phyloP scores from a whole-genome alignment of 2,113 vertebrate genomes.

The Eurypyga helias region DNA sequence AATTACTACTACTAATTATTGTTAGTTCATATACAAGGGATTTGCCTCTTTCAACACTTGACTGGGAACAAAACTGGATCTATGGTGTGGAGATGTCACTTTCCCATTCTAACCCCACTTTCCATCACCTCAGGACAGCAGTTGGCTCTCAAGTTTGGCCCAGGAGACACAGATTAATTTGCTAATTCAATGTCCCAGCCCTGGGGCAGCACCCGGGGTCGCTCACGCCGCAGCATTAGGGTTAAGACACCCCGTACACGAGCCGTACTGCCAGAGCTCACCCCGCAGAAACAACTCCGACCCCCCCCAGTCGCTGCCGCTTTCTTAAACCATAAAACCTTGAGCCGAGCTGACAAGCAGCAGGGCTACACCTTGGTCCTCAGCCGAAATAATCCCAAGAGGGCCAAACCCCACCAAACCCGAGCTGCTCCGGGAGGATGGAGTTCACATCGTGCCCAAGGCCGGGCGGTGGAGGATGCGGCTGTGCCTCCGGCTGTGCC shows the following conservation, averaged over 20 bases:
- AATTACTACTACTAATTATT: neutral
- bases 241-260: neutral
- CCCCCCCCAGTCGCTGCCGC: rapidly evolving
- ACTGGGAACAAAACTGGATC: neutral
- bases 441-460: neutral
- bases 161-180: neutral
- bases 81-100: neutral
- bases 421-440: neutral
- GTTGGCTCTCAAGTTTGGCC: neutral
- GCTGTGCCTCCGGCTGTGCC: neutral
- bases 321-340: neutral
- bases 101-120: neutral
- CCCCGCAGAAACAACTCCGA: rapidly evolving
- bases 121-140: neutral
- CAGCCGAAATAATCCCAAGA: neutral
- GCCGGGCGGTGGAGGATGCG: neutral
- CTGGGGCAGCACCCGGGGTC: neutral
- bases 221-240: rapidly evolving
- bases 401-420: rapidly evolving
- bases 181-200: neutral
- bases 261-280: neutral
- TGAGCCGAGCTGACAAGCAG: rapidly evolving
- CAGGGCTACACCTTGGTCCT: neutral
- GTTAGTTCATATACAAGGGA: neutral
- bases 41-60: neutral